phyloP scores from a whole-genome alignment of 2,113 vertebrate genomes.

The Callospermophilus lateralis region DNA sequence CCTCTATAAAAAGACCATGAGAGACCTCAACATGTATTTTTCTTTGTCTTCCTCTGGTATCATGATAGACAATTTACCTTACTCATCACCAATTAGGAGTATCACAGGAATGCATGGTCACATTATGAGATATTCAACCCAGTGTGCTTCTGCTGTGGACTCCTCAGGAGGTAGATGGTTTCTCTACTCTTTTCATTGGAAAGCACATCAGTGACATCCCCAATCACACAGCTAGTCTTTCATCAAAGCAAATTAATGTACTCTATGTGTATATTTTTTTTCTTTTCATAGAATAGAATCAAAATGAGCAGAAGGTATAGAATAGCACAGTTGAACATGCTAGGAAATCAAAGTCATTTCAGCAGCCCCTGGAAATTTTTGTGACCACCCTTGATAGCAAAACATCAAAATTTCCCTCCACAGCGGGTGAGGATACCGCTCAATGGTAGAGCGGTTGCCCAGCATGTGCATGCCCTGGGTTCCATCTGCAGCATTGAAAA shows the following conservation, averaged over 20 bases:
- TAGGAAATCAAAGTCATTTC: slow-evolving; percentile 34
- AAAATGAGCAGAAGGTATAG: not conserved
- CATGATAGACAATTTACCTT: not conserved
- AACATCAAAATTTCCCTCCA: not conserved
- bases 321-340: not conserved
- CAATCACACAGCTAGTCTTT: not conserved
- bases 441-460: not conserved
- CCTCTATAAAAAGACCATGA: not conserved
- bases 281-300: not conserved
- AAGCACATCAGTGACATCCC: not conserved
- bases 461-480: not conserved
- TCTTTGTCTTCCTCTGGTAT: not conserved
- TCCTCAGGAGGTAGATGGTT: not conserved
- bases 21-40: not conserved
- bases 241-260: not conserved
- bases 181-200: not conserved
- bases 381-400: slow-evolving; percentile 15
- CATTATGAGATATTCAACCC: not conserved
- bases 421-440: not conserved
- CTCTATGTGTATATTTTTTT: not conserved
- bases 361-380: not conserved
- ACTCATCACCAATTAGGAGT: not conserved
- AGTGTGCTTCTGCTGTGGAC: not conserved
- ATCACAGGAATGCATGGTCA: not conserved
- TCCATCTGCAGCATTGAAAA: not conserved